Evolutionary conservation across 2,113 vertebrate genomes (phyloP), one percentile per base, ranked within the genome.

Genomic region (Oenanthe oenanthe): DNA sequence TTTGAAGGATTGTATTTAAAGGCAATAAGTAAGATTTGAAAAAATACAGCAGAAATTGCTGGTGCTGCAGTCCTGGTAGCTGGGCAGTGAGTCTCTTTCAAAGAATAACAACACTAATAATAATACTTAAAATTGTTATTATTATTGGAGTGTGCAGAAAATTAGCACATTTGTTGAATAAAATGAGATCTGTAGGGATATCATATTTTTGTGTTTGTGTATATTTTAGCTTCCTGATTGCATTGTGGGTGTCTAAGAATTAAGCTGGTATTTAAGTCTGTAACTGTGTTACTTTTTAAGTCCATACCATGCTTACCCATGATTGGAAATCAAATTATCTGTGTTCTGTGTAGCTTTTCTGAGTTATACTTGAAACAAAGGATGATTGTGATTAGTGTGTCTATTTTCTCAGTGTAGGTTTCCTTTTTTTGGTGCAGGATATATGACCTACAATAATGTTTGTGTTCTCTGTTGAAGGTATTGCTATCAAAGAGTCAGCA

Each of bases 401-500:
- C 40, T 43, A 22, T 80, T 50, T 88, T 65, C 34, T 38, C 38
- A 47, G 4, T 36, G 14, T 32, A 38, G n/a, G 1, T n/a, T 72
- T 45, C n/a, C 17, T 25, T 28, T 60, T 58, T 48, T 48, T 32
- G 10, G 38, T 67, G 20, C 13, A 34, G 71, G 7, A 4, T 61
- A 2, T 42, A 2, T 58, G 31, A 72, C 40, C 17, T 32, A 6
- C 15, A 40, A 0, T 66, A 28, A 50, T 70, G 50, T 97, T 89
- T 93, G 20, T 96, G 32, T 95, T 96, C 29, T 92, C 29, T 87
- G 22, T 97, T 85, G 61, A 97, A 99, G 99, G 99, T 98, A 99
- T 99, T 82, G 99, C 99, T 95, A 99, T 99, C 97, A 99, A 99
- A 97, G 99, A 99, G 95, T 99, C 99, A 0, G 99, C 99, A 79